Conservation (phyloP, 2,797 vertebrate species). For the Cryptoprocta ferox region DNA sequence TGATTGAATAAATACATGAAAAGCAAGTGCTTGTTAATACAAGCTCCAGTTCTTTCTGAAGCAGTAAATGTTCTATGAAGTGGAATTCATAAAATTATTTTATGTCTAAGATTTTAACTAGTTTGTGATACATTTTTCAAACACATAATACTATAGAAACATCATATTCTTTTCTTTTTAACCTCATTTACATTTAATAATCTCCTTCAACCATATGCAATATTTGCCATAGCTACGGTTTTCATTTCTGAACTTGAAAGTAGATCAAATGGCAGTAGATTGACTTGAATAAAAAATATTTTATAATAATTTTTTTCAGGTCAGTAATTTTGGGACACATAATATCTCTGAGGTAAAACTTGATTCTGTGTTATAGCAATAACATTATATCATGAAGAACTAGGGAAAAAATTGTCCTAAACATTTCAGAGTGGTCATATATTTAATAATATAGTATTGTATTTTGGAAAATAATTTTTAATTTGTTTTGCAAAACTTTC, state of each 20-base stretch:
- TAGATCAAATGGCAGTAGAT: constrained; percentile 41
- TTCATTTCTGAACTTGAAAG: constrained; percentile 37
- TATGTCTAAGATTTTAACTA: background rate
- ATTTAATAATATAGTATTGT: background rate
- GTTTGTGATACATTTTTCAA: background rate
- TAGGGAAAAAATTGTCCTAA: background rate
- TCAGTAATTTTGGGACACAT: background rate
- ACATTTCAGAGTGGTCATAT: background rate
- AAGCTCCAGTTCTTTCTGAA: background rate
- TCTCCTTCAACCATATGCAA: background rate
- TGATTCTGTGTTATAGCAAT: background rate
- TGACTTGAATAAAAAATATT: constrained; percentile 72
- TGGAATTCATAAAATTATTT: background rate
- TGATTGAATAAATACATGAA: background rate
- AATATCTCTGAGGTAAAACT: constrained; percentile 3
- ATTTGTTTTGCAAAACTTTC: background rate
- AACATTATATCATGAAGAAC: background rate
- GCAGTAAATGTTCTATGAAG: background rate
- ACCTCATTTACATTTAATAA: background rate
- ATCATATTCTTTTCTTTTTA: background rate
- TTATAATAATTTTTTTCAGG: constrained; percentile 1
- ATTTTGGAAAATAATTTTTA: background rate
- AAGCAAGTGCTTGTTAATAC: background rate
- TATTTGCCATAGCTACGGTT: background rate
- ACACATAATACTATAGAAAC: background rate